Base-by-base conservation (phyloP, 2,888 invertebrate genomes). In the Acronicta psi region DNA sequence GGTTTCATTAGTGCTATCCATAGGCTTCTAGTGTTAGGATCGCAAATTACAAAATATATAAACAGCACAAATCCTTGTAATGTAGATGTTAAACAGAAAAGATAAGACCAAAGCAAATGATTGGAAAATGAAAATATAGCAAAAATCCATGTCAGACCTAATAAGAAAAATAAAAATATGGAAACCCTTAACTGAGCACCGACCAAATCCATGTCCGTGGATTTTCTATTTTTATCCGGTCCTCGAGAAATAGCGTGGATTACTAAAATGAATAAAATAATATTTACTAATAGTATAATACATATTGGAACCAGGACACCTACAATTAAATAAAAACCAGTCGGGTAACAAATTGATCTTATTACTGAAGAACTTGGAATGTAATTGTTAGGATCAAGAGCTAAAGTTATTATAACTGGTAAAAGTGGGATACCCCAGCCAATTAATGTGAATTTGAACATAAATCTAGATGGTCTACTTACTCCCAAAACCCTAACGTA, bases 401-500 rank as follows among this genome's bases (percentile, higher is more conserved):
- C 69, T 16, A 95, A 84, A n/a, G 95, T 84, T 13, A 91, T 54
- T 0, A 91, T 61, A 0, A 96, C 95, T 2, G 96, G 96, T 52
- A 96, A 67, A 1, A 94, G 42, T 0, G 96, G 96, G n/a, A 94
- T 68, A 1, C 95, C 95, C 96, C 96, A 96, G 8, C 96, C 96
- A 13, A 95, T 85, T 0, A 95, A 43, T 1, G 95, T 94, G 14
- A 95, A 94, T 80, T 96, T 96, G 6, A 95, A 81, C 79, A 96
- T 95, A 79, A 96, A 96, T 63, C 95, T 90, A 0, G 95, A 92
- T 7, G 95, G 95, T 37, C 95, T 87, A 11, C 87, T 84, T 0
- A 93, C 93, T 5, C 96, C 96, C 46, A 96, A 89, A 0, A 96
- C 96, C 59, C 95, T 94, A 0, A 96, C 96, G 74, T 96, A 96